These are phyloP conservation scores for Apocrypta bakeri DNA, from an alignment of 1,140 invertebrate genomes.

Conservation along the genomic window DNA sequence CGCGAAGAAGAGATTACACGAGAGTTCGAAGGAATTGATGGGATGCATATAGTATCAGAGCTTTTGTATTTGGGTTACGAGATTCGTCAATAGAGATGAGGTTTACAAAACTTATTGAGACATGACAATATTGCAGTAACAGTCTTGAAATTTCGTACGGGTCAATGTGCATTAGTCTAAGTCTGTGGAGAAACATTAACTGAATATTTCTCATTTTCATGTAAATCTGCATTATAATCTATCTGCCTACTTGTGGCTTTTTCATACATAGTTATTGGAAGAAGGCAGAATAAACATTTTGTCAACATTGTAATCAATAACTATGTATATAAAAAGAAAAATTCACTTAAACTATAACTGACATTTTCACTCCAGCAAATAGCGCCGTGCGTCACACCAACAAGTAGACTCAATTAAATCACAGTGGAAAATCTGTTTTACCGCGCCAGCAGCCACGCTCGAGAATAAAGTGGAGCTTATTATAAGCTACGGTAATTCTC, in stretches of 20 bases:
- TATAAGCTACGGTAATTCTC: slow-evolving; percentile 75
- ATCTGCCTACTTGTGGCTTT: neutral
- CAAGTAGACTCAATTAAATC: slow-evolving; percentile 72
- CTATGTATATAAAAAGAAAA: neutral
- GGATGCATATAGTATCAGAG: no score
- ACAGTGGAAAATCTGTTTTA: slow-evolving; percentile 72
- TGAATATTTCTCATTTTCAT: neutral
- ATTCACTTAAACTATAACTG: neutral
- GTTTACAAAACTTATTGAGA: neutral
- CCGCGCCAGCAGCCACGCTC: slow-evolving; percentile 60
- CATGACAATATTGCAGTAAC: neutral
- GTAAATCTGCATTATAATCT: neutral
- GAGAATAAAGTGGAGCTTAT: slow-evolving; percentile 75
- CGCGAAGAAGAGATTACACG: neutral
- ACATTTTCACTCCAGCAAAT: neutral
- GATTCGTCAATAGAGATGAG: neutral
- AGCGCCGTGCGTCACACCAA: slow-evolving; percentile 5
- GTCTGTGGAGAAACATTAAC: no score
- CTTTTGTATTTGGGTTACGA: neutral
- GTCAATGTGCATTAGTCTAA: no score
- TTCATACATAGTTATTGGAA: no score
- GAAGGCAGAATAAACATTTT: no score
- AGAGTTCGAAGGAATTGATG: neutral
- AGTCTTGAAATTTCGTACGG: no score
- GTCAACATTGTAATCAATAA: no score